Evolutionary conservation across 2,797 vertebrate species (phyloP).

Genomic region (Gallirallus australis): DNA sequence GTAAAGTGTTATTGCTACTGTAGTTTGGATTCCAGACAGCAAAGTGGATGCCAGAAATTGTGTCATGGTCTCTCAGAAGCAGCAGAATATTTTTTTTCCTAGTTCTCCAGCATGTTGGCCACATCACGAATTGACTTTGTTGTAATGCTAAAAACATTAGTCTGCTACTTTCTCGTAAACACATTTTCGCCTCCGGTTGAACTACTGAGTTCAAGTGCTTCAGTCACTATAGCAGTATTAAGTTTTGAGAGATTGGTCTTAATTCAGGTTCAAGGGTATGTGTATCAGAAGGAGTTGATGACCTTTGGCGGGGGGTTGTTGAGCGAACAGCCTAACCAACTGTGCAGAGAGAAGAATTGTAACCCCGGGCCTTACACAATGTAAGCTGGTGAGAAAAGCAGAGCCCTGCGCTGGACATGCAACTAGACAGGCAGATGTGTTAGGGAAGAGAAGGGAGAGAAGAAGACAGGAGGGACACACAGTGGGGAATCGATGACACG

Average conservation of each 20-base stretch:
- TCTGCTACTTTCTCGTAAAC: slow-evolving; percentile 1
- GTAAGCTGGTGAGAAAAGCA: background rate
- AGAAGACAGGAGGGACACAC: background rate
- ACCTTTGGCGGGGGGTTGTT: background rate
- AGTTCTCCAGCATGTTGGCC: background rate
- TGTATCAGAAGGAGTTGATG: background rate
- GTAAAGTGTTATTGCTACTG: slow-evolving; percentile 51
- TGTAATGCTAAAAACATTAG: slow-evolving; percentile 36
- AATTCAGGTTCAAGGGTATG: background rate
- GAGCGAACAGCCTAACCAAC: background rate
- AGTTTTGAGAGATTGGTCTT: background rate
- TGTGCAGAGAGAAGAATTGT: background rate
- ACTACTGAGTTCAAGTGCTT: background rate
- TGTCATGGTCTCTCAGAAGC: slow-evolving; percentile 44
- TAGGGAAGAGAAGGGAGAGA: background rate
- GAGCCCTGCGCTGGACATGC: rapidly evolving
- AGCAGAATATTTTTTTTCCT: background rate
- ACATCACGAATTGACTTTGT: slow-evolving; percentile 14
- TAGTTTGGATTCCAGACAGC: slow-evolving; percentile 1
- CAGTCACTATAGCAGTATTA: background rate
- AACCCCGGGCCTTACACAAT: background rate
- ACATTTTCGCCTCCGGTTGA: slow-evolving; percentile 36
- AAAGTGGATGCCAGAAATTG: slow-evolving; percentile 50
- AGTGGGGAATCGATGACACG: rapidly evolving
- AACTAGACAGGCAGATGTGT: background rate